Evolutionary conservation across 2,888 invertebrate genomes (phyloP), one percentile per base, ranked within the genome.

Genomic region (Aporophyla lueneburgensis): DNA sequence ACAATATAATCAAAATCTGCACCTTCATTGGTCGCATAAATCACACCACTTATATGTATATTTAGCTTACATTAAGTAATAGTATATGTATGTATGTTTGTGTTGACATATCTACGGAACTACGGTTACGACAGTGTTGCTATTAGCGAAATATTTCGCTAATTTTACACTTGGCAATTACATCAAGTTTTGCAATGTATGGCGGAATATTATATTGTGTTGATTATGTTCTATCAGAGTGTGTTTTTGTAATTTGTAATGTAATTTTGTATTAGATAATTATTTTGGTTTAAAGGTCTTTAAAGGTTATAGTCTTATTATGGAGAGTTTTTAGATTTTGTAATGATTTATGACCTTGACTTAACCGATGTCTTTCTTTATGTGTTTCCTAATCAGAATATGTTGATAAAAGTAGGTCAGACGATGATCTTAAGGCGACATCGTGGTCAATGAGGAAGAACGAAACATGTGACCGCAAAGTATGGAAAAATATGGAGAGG

Each of bases 21-120:
- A 83, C 79, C n/a, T 58, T 6, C 1, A 58, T 78, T 51, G 21
- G 83, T 59, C 90, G 93, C 79, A 87, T 78, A 62, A 54, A 82
- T 71, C 80, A 82, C 88, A 90, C 84, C 93, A 94, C 93, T 94
- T 94, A 94, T 93, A 94, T 91, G 93, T 94, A 94, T 93, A 94
- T 95, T 94, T 94, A 92, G 91, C 92, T 93, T 93, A 91, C 91
- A 91, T 95, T 94, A 94, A 90, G 94, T 94, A 95, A 95, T 89
- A 89, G 88, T 88, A 89, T 88, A 89, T 87, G 87, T 88, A 88
- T 88, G 89, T 88, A 86, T 88, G 87, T 80, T 88, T 86, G 82
- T 95, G 96, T 96, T 95, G 96, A 95, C 96, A 95, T 94, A 93
- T 94, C 94, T 91, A 91, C 94, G 95, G 95, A 95, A 95, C 94